phyloP scores from a whole-genome alignment of 2,888 invertebrate species.

The Sphinx pinastri region DNA sequence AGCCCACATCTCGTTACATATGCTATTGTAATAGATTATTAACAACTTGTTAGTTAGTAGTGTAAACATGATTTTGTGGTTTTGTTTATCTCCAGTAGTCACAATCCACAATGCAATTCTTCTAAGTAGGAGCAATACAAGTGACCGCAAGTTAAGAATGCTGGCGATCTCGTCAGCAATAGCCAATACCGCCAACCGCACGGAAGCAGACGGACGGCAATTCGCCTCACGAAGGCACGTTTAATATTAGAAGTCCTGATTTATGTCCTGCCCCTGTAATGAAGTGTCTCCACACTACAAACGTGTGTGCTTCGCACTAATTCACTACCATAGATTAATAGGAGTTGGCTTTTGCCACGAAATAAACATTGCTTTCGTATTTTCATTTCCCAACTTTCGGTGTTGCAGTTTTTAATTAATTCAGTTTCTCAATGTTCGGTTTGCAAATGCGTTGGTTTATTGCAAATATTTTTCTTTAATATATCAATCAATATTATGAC shows the following conservation, averaged over 20 bases:
- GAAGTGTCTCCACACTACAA: constrained; percentile 81
- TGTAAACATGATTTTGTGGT: too few species aligned
- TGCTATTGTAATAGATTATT: too few species aligned
- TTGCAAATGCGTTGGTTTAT: background rate
- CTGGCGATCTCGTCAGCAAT: constrained; percentile 13
- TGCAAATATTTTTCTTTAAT: constrained; percentile 1
- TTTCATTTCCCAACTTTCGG: constrained; percentile 24
- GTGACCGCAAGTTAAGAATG: background rate
- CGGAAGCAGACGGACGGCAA: constrained; percentile 55
- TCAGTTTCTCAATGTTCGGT: background rate
- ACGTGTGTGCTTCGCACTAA: constrained; percentile 79
- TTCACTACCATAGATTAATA: constrained; percentile 78
- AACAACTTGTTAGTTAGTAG: too few species aligned
- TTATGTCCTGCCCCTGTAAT: constrained; percentile 81
- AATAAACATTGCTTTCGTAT: constrained; percentile 25
- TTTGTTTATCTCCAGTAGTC: too few species aligned
- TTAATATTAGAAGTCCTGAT: constrained; percentile 85
- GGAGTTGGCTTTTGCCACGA: constrained; percentile 35
- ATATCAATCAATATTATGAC: constrained; percentile 7
- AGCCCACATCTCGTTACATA: too few species aligned
- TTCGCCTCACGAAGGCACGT: constrained; percentile 82
- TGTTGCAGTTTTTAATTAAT: constrained; percentile 20
- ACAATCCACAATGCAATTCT: too few species aligned
- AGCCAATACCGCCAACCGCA: constrained; percentile 26
- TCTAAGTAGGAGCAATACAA: too few species aligned